Percentiles rank a stretch among this genome's conserved stretches.
phyloP scores from a whole-genome alignment of 1,140 invertebrate genomes.

The Heliconius eleuchia region DNA sequence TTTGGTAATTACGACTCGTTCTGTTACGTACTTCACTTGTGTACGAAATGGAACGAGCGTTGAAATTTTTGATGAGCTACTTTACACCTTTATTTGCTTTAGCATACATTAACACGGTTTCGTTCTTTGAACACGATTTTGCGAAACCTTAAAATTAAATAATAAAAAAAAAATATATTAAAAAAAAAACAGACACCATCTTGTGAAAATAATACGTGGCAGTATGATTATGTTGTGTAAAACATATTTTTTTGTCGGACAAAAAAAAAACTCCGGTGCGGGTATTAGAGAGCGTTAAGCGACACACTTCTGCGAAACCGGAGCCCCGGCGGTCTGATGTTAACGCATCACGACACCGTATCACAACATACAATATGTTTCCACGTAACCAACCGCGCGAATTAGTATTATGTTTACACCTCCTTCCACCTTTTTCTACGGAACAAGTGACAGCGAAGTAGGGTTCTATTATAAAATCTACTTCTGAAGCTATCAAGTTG shows the following conservation, averaged over 20 bases:
- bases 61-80: constrained; percentile 24
- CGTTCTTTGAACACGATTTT: not conserved
- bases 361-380: constrained; percentile 75
- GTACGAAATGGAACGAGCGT: constrained; percentile 5
- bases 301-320: constrained; percentile 75
- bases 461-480: constrained; percentile 23
- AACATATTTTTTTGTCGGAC: constrained; percentile 41
- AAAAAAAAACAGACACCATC: constrained; percentile 32
- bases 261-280: constrained; percentile 43
- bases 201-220: constrained; percentile 47
- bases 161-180: not conserved
- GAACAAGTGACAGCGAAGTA: constrained; percentile 54
- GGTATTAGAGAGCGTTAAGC: constrained; percentile 64
- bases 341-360: constrained; percentile 64
- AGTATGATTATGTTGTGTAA: constrained; percentile 47
- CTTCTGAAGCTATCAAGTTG: constrained; percentile 47
- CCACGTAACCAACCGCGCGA: constrained; percentile 68
- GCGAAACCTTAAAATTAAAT: constrained; percentile 12
- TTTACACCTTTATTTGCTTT: not conserved
- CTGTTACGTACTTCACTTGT: constrained; percentile 24
- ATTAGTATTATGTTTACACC: constrained; percentile 78
- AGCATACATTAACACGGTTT: constrained; percentile 10
- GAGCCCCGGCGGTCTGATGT: constrained; percentile 59
- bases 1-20: constrained; percentile 39
- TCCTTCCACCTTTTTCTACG: constrained; percentile 62